Base-by-base conservation (phyloP, 2,888 invertebrate genomes). In the Sipha maydis region DNA sequence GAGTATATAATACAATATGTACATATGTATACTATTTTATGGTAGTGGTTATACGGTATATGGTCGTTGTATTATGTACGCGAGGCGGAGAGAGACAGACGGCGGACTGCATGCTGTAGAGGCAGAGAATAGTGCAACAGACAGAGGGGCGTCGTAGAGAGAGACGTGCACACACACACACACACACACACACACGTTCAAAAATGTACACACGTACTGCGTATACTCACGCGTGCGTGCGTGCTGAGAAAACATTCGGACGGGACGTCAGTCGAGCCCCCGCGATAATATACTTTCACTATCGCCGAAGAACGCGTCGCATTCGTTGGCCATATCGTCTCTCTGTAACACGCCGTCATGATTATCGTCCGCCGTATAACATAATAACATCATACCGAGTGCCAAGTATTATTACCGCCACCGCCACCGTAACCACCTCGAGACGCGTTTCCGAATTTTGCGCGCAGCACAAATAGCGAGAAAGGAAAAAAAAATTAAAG, bases 211-310 rank as follows among this genome's bases (percentile, higher is more conserved):
- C 48, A 14, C 61, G 25, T 61, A 21, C 4, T 61, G 8, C 21
- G 61, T 25, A 73, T 19, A 31, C 28, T 5, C 25, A 31, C 67
- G 21, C 31, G 17, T 28, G 61, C n/a, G 61, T 11, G 34, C 41
- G 17, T 34, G 71, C 34, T 48, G 78, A 38, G 31, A 71, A 69
- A 28, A 69, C 69, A 69, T 17, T 28, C 28, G 71, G 71, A 71
- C 71, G 31, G 31, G 17, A 71, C 14, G 28, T 17, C 4, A 28
- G 71, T 31, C 71, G 75, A 85, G 76, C 84, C 79, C 86, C 48
- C 73, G 86, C 86, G 79, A 73, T 79, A 78, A 19, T n/a, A 28
- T 21, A 88, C 86, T 88, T 88, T 88, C 86, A 88, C 86, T 88
- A 80, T 88, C 79, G 86, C 61, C 80, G 85, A 77, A 71, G 69